phyloP scores from a whole-genome alignment of 2,113 vertebrate species.

The Phrynosoma platyrhinos region DNA sequence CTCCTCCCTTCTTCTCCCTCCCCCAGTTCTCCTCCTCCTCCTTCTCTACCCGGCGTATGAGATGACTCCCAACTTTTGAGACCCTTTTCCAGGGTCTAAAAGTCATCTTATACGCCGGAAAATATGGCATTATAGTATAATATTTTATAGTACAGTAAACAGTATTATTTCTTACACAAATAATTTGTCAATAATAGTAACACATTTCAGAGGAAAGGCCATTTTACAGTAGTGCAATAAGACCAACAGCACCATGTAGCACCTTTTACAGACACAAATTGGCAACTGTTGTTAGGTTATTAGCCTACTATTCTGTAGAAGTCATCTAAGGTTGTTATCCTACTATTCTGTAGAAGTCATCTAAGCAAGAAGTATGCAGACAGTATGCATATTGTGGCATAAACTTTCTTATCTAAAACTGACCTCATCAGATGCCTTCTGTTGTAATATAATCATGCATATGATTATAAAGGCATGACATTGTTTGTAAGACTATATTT shows the following conservation, averaged over 20 bases:
- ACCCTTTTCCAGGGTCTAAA: no score
- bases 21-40: no score
- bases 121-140: conserved; percentile 30
- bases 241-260: background rate
- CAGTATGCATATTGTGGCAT: background rate
- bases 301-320: background rate
- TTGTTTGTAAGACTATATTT: background rate
- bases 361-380: background rate
- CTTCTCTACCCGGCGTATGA: no score
- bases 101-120: no score
- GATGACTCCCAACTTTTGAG: no score
- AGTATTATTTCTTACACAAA: conserved; percentile 41
- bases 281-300: background rate
- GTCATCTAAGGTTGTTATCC: background rate
- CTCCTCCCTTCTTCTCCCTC: no score
- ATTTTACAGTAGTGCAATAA: background rate
- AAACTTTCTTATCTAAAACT: background rate
- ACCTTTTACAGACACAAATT: background rate
- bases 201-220: background rate
- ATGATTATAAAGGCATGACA: background rate
- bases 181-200: background rate
- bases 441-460: background rate
- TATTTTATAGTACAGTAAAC: conserved; percentile 34
- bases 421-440: background rate
- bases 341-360: background rate